phyloP scores from a whole-genome alignment of 2,113 vertebrate species.

The Centropristis striata region DNA sequence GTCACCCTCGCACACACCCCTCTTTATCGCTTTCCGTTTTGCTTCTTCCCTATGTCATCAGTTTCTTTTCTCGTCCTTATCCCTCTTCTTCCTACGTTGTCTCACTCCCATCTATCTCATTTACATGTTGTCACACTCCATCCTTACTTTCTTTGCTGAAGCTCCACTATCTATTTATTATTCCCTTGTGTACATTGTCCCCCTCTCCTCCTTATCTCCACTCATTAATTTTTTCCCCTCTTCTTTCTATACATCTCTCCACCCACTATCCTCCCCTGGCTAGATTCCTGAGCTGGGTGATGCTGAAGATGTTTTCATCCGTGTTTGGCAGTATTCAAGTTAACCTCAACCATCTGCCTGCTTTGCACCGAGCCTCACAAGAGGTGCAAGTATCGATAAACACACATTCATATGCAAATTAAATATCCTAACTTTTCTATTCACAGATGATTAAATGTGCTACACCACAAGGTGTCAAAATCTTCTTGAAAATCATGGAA shows the following conservation, averaged over 20 bases:
- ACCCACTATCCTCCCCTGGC: conserved; percentile 18
- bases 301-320: conserved; percentile 79
- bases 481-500: conserved; percentile 2
- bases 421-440: conserved; percentile 15
- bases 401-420: conserved; percentile 10
- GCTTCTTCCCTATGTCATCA: conserved; percentile 35
- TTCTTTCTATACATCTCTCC: conserved; percentile 25
- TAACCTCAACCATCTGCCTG: conserved; percentile 81
- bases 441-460: conserved; percentile 10
- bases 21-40: conserved; percentile 35
- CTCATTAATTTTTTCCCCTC: conserved; percentile 17
- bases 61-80: conserved; percentile 36
- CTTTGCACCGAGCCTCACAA: conserved; percentile 75
- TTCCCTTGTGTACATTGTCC: conserved; percentile 23
- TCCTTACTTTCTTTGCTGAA: conserved; percentile 14
- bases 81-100: background rate
- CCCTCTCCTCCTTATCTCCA: conserved; percentile 14
- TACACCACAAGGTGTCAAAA: background rate
- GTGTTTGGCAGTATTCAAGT: conserved; percentile 81
- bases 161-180: conserved; percentile 21
- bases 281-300: conserved; percentile 81
- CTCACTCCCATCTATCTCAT: conserved; percentile 32
- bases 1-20: conserved; percentile 17
- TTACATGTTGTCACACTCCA: conserved; percentile 38
- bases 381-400: conserved; percentile 69